Base-by-base conservation (phyloP, 2,113 vertebrate species). In the human region DNA sequence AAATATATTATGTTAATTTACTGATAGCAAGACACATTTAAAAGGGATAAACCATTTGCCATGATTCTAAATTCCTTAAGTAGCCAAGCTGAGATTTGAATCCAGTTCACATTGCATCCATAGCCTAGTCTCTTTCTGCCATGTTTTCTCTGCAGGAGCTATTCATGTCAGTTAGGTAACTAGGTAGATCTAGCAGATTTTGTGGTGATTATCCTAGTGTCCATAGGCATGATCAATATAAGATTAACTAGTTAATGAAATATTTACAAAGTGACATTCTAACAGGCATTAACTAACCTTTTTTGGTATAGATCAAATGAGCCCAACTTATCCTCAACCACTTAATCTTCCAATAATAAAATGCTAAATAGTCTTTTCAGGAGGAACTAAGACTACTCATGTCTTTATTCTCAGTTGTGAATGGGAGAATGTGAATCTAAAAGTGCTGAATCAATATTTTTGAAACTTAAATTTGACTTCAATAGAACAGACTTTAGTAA, bases 401-500 rank as follows among this genome's bases (percentile, higher is more conserved):
- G 8, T 30, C 14, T 87, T 91, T 64, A 43, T 75, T 84, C 27
- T 95, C n/a, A 86, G n/a, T 75, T 90, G 30, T 90, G 52, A 9
- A 76, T 0, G 73, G 6, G 22, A 89, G 5, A 89, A 95, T 48
- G 61, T 30, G 35, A 79, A 52, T 91, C 22, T 66, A 75, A 18
- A n/a, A 45, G 16, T 50, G 22, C 9, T 94, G 40, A 66, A 70
- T 59, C 23, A 66, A 86, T 59, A 78, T 40, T 57, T 90, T 90
- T 8, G 10, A 76, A 90, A 93, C 66, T 52, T 80, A 92, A 94
- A 87, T 80, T 96, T 81, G 23, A 94, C 8, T 87, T 95, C 79
- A 89, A 73, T 70, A 92, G 43, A 89, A 61, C 6, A 82, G 35
- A 86, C 79, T 75, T 23, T 86, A 93, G 13, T 68, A 59, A 96